Evolutionary conservation across 2,113 vertebrate genomes (phyloP).

Genomic region (Nannospalax galili): DNA sequence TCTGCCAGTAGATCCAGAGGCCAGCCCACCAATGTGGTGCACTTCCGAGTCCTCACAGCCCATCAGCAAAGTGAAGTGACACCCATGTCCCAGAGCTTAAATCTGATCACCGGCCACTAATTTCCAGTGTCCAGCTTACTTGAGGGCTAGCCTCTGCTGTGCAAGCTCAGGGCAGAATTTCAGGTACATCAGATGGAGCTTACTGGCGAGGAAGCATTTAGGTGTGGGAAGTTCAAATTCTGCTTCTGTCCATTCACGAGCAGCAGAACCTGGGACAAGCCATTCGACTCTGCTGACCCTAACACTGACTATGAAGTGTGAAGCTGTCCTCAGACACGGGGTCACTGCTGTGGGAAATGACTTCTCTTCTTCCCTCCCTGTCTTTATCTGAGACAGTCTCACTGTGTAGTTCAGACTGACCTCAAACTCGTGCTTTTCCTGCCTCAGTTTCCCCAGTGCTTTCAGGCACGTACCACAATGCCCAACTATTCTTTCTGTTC

Average conservation of each 20-base stretch:
- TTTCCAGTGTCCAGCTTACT: not conserved
- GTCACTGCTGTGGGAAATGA: not conserved
- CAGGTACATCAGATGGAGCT: not conserved
- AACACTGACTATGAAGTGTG: not conserved
- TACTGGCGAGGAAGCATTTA: not conserved
- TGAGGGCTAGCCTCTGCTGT: not conserved
- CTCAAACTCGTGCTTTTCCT: not conserved
- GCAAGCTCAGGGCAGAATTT: not conserved
- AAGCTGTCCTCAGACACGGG: not conserved
- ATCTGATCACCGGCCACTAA: not conserved
- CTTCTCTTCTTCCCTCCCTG: no score
- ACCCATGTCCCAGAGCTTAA: not conserved
- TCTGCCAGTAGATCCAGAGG: not conserved
- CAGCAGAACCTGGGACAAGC: not conserved
- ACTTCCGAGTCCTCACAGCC: not conserved
- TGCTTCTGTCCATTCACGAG: not conserved
- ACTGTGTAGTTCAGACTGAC: not conserved
- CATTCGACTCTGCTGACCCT: not conserved
- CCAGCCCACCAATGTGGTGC: fast-evolving
- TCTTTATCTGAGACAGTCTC: not conserved
- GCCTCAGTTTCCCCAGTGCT: not conserved
- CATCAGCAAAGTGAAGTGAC: not conserved
- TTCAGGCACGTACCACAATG: not conserved
- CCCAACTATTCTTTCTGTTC: not conserved
- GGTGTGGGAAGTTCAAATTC: not conserved